Evolutionary conservation across 2,113 vertebrate species (phyloP).

Genomic region (Calyptommatus sinebrachiatus): DNA sequence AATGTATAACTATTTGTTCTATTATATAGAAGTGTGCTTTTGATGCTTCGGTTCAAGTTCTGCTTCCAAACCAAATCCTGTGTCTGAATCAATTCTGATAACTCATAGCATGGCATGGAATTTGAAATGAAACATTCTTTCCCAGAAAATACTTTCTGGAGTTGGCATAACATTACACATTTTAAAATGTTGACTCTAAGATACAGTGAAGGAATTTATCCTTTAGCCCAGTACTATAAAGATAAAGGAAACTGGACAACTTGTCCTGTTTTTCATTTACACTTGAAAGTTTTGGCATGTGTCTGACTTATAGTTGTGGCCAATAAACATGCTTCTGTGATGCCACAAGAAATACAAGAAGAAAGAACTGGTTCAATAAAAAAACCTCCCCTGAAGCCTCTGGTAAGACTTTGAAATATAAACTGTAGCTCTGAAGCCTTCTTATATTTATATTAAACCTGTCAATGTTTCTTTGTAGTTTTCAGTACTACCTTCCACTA

Average conservation of each 20-base stretch:
- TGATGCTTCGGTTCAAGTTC: neutral
- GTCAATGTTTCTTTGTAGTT: slow-evolving; percentile 37
- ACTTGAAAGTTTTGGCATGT: neutral
- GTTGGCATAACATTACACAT: too few relatives aligned
- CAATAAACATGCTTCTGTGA: slow-evolving; percentile 1
- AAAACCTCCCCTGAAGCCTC: neutral
- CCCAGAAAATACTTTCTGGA: neutral
- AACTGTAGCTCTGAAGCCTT: slow-evolving; percentile 25
- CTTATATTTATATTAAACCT: slow-evolving; percentile 21
- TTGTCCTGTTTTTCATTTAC: slow-evolving; percentile 14
- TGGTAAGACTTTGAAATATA: slow-evolving; percentile 29
- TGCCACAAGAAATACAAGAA: slow-evolving; percentile 17
- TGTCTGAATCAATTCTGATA: slow-evolving; percentile 1
- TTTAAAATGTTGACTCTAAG: neutral
- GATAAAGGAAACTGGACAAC: neutral
- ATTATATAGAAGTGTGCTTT: neutral
- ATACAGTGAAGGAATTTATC: neutral
- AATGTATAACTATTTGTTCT: neutral
- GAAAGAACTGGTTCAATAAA: slow-evolving; percentile 2
- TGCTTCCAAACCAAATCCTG: slow-evolving; percentile 32
- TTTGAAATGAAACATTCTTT: neutral
- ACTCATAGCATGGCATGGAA: neutral
- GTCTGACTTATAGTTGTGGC: neutral
- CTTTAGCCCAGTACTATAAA: neutral
- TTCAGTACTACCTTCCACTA: slow-evolving; percentile 8